phyloP scores from a whole-genome alignment of 1,140 invertebrate genomes.

The Pogonognathellus flavescens region DNA sequence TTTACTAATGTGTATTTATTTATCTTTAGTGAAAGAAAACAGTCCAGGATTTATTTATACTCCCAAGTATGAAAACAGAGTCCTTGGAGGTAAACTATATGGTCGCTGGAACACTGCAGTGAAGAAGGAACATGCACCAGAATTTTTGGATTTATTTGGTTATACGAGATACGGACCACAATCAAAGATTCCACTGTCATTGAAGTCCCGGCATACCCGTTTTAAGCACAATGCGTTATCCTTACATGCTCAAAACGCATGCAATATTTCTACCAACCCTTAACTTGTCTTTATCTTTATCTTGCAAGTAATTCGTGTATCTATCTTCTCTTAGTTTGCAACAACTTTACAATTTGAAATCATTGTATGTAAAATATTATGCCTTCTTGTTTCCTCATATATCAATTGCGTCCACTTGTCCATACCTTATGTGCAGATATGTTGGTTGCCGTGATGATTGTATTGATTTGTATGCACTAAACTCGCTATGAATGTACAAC shows the following conservation, averaged over 20 bases:
- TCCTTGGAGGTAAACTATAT: background rate
- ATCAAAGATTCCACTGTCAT: background rate
- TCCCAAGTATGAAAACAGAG: background rate
- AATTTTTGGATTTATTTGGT: background rate
- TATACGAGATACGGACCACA: background rate
- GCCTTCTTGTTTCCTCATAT: too few relatives aligned
- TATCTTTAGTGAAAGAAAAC: background rate
- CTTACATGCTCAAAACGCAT: too few relatives aligned
- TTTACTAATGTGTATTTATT: background rate
- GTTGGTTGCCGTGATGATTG: background rate
- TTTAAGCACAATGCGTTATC: constrained; percentile 28
- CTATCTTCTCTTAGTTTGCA: too few relatives aligned
- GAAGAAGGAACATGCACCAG: background rate
- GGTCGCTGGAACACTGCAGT: background rate
- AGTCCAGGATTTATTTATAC: constrained; percentile 17
- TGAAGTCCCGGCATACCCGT: background rate
- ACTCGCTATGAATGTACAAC: background rate
- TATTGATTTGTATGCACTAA: background rate
- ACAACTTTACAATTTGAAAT: too few relatives aligned
- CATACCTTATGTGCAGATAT: too few relatives aligned
- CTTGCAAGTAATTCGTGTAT: too few relatives aligned
- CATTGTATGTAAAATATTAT: too few relatives aligned
- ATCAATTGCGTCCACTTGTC: too few relatives aligned
- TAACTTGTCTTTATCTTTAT: too few relatives aligned
- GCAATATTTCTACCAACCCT: too few relatives aligned